These are phyloP conservation scores for Drosophila subobscura DNA, from an alignment of 1,140 invertebrate species.

Conservation along the genomic window DNA sequence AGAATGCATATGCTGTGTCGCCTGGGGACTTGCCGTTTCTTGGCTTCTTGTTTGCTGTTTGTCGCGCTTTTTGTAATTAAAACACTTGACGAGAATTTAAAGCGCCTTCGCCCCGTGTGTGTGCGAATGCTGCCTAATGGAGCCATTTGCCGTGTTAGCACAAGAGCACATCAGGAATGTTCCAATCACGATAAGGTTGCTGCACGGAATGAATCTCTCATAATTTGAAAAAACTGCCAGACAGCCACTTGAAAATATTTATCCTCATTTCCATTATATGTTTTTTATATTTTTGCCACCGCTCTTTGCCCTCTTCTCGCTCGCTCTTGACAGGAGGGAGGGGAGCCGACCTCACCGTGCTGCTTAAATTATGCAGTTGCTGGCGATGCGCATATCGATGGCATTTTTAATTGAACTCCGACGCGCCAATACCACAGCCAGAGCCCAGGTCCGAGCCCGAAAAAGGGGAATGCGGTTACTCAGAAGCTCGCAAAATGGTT, in stretches of 20 bases:
- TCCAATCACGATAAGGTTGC: neutral
- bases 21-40: neutral
- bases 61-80: constrained; percentile 50
- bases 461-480: neutral
- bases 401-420: constrained; percentile 71
- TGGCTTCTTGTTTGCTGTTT: constrained; percentile 37
- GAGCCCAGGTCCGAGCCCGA: neutral
- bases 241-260: no score
- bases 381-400: constrained; percentile 65
- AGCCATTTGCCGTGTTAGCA: constrained; percentile 34
- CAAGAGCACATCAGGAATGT: neutral
- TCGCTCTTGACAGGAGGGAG: no score
- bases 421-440: neutral
- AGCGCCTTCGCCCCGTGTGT: neutral
- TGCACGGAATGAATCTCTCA: neutral
- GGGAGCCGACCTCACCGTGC: constrained; percentile 1
- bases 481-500: constrained; percentile 16
- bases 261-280: no score
- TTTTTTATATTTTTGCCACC: no score
- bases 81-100: constrained; percentile 32
- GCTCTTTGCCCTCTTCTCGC: no score
- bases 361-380: constrained; percentile 65
- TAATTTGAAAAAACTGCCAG: neutral
- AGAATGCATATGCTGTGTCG: constrained; percentile 22
- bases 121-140: constrained; percentile 14